Base-by-base conservation (phyloP, 1,140 invertebrate genomes). In the Heterodera carotae region DNA sequence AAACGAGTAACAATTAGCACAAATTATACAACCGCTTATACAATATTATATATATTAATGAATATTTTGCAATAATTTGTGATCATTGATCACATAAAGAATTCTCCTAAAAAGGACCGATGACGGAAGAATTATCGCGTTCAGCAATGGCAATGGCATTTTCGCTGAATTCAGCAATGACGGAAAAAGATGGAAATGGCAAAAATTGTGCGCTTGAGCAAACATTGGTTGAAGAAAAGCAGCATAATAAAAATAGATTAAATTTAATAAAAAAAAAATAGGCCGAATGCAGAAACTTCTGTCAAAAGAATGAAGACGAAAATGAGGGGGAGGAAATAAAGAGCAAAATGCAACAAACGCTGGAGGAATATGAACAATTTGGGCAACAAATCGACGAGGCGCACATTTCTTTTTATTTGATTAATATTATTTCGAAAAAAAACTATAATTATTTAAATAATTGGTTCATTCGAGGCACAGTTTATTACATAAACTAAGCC, bases 151-250 rank as follows among this genome's bases (percentile, higher is more conserved):
- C 69, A 36, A 31, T 71, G 69, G 69, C 48, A 39, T 53, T 71
- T 8, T 25, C 59, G 22, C 29, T 71, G 22, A 8, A 56, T 48
- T 59, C 48, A 48, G 8, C 69, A 43, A 31, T 29, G 29, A 33
- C 39, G 18, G 29, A 39, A 33, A 69, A 71, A n/a, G 33, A 6
- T 43, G 33, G 18, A 48, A 33, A 56, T 2, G 59, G 7, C 22
- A 8, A 25, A 25, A 33, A 53, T 25, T 56, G 59, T 25, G 22
- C 69, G 22, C 27, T 71, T 18, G 69, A 71, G 22, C 15, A 48
- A 71, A 71, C 48, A 8, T 56, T 71, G 69, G 69, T 71, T 53
- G 27, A 12, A 43, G 12, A 43, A 43, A n/a, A n/a, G n/a, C n/a
- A 8, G 39, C 6, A 43, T 6, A 43, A 43, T 8, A 8, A 43